phyloP scores from a whole-genome alignment of 1,140 invertebrate genomes.

The Trichonephila clavata region DNA sequence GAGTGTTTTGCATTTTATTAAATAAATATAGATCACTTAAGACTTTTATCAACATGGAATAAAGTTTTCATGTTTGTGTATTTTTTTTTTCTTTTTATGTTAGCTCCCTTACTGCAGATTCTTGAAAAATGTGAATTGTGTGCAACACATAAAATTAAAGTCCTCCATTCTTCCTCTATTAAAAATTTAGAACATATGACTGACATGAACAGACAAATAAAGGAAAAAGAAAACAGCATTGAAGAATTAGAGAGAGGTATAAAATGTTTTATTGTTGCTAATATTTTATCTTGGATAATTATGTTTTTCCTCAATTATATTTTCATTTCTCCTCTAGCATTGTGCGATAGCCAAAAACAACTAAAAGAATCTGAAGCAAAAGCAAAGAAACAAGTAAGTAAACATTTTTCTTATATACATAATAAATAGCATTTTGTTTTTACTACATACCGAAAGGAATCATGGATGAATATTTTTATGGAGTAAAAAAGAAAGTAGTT shows the following conservation, averaged over 20 bases:
- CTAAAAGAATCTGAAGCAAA: not conserved
- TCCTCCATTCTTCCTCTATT: not conserved
- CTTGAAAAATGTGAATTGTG: not conserved
- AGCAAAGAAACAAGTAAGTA: not conserved
- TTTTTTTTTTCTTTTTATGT: not conserved
- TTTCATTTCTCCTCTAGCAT: not conserved
- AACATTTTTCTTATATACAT: too few relatives aligned
- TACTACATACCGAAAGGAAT: too few relatives aligned
- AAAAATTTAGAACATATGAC: not conserved
- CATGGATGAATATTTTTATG: too few relatives aligned
- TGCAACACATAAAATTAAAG: not conserved
- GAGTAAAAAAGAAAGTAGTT: too few relatives aligned
- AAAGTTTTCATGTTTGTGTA: too few relatives aligned
- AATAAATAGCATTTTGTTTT: too few relatives aligned
- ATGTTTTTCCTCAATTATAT: not conserved
- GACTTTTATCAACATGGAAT: too few relatives aligned
- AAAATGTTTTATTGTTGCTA: not conserved
- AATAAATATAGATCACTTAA: too few relatives aligned
- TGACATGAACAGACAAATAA: conserved; percentile 14
- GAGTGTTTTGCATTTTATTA: too few relatives aligned
- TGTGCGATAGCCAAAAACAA: not conserved
- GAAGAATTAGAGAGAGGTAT: conserved; percentile 33
- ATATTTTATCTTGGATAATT: not conserved
- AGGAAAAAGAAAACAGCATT: conserved; percentile 26
- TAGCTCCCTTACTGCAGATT: not conserved